Evolutionary conservation across 2,113 vertebrate species (phyloP), one percentile per base, ranked within the genome.

Genomic region (Heteronetta atricapilla): DNA sequence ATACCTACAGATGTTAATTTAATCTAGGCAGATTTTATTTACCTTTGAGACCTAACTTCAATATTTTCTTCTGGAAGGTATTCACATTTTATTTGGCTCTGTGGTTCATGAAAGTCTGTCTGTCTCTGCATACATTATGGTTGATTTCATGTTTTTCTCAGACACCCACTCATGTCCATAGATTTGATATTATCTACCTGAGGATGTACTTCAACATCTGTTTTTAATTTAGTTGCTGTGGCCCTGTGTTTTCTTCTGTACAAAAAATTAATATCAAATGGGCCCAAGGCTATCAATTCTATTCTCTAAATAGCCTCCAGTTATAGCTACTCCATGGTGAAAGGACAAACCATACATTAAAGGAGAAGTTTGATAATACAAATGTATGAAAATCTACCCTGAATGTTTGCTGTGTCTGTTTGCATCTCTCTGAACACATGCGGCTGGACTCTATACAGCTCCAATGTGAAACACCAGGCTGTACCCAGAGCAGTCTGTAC

Each of bases 1-100:
- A 31, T 19, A 78, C 6, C 40, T 86, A 63, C 40, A 96, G 87
- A 73, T 95, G 91, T 80, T 80, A 77, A 82, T 85, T 85, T 73
- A 93, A 79, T 89, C 63, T 73, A 77, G 70, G 59, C 55, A 91
- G 77, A 66, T 88, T 85, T 73, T 60, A 89, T 55, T 66, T 80
- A 68, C 82, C 55, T 87, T 80, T 84, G 70, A 93, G 78, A 85
- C 31, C 12, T 66, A 83, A 55, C 58, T 82, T 31, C 40, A 74
- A 22, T 8, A 25, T 85, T 95, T 91, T 44, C 55, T 80, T 89
- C 74, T 80, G 81, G 77, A 85, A 87, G 19, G 70, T 34, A 55
- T 69, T 79, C 48, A 66, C 17, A 13, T 80, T 85, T 76, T 55
- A 48, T 82, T 76, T 91, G 63, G 48, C 28, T 33, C 60, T 0